A percentile compares a stretch with the other conserved stretches of the same genome.
phyloP scores from a whole-genome alignment of 30 jellyfish, hydroid and myxozoan species.

The Turritopsis dohrnii region DNA sequence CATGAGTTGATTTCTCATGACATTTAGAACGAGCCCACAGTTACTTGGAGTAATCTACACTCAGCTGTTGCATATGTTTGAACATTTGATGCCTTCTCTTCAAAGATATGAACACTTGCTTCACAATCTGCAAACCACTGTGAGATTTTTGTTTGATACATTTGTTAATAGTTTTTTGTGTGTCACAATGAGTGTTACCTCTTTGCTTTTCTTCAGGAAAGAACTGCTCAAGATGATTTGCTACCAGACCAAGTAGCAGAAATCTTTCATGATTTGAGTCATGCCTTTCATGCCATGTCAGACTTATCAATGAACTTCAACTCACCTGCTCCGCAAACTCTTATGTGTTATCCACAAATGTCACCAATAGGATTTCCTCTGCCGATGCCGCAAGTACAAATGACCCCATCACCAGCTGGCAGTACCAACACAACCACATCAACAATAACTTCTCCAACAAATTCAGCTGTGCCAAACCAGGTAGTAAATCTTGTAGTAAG shows the following conservation, averaged over 20 bases:
- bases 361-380: constrained; percentile 57
- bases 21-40: constrained; percentile 47
- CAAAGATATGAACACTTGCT: constrained; percentile 59
- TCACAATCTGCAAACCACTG: constrained; percentile 51
- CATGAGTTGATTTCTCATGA: neutral
- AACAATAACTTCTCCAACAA: neutral
- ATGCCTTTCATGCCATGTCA: constrained; percentile 85
- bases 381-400: constrained; percentile 43
- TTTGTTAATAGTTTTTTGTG: too few relatives aligned
- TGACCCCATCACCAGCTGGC: constrained; percentile 31
- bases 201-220: constrained; percentile 12
- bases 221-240: constrained; percentile 44
- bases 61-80: constrained; percentile 42
- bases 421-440: neutral
- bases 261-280: constrained; percentile 80
- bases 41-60: constrained; percentile 45
- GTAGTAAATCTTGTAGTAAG: too few relatives aligned
- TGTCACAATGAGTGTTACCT: too few relatives aligned
- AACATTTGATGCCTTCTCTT: constrained; percentile 49
- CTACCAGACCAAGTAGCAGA: constrained; percentile 89
- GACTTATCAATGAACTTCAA: constrained; percentile 84
- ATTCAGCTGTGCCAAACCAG: neutral
- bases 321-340: constrained; percentile 75
- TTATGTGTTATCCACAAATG: constrained; percentile 75
- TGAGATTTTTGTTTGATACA: too few relatives aligned